These are phyloP conservation scores for Drosophila engyochracea DNA, from an alignment of 2,888 invertebrate species.

Conservation along the genomic window DNA sequence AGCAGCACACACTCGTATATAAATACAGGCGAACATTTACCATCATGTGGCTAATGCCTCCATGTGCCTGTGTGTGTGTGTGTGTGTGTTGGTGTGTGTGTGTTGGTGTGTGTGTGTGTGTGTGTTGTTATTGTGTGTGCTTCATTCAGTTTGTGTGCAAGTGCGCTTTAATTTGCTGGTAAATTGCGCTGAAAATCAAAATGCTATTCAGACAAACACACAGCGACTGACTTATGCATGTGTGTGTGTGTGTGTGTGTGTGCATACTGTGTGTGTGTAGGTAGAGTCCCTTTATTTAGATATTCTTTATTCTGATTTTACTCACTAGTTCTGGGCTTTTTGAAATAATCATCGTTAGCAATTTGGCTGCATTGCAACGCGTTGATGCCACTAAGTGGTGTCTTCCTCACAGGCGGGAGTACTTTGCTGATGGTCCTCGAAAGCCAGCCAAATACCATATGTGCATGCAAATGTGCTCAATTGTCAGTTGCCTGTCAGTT, in stretches of 20 bases:
- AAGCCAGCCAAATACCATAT: constrained; percentile 36
- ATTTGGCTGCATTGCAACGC: constrained; percentile 15
- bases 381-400: constrained; percentile 12
- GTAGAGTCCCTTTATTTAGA: not conserved
- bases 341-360: constrained; percentile 46
- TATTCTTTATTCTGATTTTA: constrained; percentile 16
- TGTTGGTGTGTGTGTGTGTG: constrained; percentile 34
- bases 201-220: constrained; percentile 60
- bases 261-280: not conserved
- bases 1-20: constrained; percentile 6
- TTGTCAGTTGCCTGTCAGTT: constrained; percentile 56
- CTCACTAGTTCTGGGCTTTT: constrained; percentile 11
- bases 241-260: not conserved
- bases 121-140: not conserved
- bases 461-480: constrained; percentile 25
- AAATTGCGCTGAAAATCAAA: constrained; percentile 76
- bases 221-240: constrained; percentile 35
- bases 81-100: constrained; percentile 35
- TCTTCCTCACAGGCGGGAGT: constrained; percentile 13
- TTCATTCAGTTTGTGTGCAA: constrained; percentile 35
- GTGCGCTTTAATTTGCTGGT: constrained; percentile 75
- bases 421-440: constrained; percentile 27
- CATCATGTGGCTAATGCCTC: not conserved
- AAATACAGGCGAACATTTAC: not conserved
- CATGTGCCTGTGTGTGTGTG: constrained; percentile 31